These are phyloP conservation scores for Aspidiotus rigidus DNA, from an alignment of 2,888 invertebrate genomes.

Conservation along the genomic window DNA sequence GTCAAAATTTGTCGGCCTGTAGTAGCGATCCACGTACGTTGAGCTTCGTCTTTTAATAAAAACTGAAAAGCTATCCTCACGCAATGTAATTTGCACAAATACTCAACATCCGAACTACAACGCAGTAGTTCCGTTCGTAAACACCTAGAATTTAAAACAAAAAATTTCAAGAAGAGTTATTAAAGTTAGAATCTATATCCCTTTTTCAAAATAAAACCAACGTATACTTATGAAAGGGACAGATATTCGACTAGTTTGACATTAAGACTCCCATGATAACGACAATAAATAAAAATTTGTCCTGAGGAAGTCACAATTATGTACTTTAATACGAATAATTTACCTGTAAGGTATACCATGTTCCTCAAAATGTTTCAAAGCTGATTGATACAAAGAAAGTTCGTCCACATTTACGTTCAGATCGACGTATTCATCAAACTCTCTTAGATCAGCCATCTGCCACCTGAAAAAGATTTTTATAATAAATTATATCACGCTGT, in stretches of 20 bases:
- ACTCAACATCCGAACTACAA: constrained; percentile 86
- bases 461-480: constrained; percentile 27
- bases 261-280: too few species aligned
- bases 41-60: constrained; percentile 59
- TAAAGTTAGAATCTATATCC: background rate
- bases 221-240: too few species aligned
- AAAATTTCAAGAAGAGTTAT: background rate
- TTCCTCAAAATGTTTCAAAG: constrained; percentile 71
- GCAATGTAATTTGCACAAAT: constrained; percentile 90
- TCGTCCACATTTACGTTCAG: constrained; percentile 66
- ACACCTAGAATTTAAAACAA: constrained; percentile 46
- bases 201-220: too few species aligned
- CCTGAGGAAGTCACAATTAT: background rate
- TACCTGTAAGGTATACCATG: constrained; percentile 42
- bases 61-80: constrained; percentile 76
- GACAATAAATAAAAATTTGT: too few species aligned
- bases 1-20: constrained; percentile 81
- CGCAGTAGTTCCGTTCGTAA: constrained; percentile 77
- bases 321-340: background rate
- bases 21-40: constrained; percentile 74
- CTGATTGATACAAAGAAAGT: constrained; percentile 74
- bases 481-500: too few species aligned
- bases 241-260: too few species aligned
- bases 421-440: constrained; percentile 78
- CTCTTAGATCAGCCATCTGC: constrained; percentile 74